phyloP scores from a whole-genome alignment of 2,113 vertebrate genomes.

The Anguilla rostrata region DNA sequence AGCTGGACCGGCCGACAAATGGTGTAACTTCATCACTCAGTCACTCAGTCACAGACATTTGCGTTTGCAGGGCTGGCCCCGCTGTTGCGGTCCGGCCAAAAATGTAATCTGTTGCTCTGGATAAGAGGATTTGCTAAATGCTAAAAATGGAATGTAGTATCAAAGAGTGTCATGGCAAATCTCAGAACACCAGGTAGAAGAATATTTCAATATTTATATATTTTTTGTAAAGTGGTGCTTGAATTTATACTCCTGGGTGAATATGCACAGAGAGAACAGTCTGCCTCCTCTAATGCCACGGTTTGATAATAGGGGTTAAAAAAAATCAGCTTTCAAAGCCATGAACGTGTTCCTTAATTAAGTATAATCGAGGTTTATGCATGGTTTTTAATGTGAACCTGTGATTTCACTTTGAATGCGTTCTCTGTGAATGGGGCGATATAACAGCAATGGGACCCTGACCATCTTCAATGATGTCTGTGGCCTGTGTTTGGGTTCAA shows the following conservation, averaged over 20 bases:
- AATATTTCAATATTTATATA: not conserved
- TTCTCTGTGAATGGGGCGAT: conserved; percentile 10
- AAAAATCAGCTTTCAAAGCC: conserved; percentile 57
- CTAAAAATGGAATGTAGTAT: no score
- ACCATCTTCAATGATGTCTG: conserved; percentile 10
- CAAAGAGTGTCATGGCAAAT: not conserved
- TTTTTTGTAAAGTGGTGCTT: not conserved
- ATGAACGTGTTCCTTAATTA: conserved; percentile 40
- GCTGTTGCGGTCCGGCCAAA: no score
- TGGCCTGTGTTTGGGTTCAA: not conserved
- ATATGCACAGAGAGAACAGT: not conserved
- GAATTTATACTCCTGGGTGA: not conserved
- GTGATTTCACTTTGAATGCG: not conserved
- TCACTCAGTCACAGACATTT: no score
- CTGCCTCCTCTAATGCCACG: conserved; percentile 44
- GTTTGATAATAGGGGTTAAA: conserved; percentile 33
- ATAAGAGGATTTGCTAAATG: no score
- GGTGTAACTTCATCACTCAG: no score
- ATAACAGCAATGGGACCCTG: not conserved
- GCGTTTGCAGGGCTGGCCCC: no score
- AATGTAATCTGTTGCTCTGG: no score
- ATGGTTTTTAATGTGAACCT: conserved; percentile 23
- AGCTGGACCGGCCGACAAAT: no score
- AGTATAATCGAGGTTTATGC: conserved; percentile 21
- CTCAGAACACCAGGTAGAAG: not conserved